Conservation (phyloP, 2,888 invertebrate genomes). For the Sclerodermus sp. region DNA sequence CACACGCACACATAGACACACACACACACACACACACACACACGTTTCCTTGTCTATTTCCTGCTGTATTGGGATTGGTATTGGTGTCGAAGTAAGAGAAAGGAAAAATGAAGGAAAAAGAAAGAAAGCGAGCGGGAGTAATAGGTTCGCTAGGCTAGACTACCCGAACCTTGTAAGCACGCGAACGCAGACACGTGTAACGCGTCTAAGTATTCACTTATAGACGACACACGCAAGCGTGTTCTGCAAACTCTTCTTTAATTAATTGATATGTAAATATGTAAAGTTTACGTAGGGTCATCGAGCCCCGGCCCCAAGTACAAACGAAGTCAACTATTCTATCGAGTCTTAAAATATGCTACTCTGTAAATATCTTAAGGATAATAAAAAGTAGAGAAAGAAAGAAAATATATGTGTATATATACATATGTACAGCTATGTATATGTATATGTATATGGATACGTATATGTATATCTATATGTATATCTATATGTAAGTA, state of each 20-base stretch:
- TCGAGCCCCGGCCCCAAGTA: conserved; percentile 56
- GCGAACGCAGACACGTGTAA: conserved; percentile 8
- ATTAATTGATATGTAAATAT: conserved; percentile 42
- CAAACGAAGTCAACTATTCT: conserved; percentile 56
- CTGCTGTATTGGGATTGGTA: too few relatives aligned
- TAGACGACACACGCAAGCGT: too few relatives aligned
- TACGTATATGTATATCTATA: neutral
- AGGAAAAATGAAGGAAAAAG: too few relatives aligned
- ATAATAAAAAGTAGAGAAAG: too few relatives aligned
- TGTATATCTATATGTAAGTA: conserved; percentile 17
- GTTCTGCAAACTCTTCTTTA: too few relatives aligned
- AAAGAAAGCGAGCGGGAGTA: too few relatives aligned
- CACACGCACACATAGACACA: neutral
- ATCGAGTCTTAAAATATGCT: conserved; percentile 51
- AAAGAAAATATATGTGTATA: conserved; percentile 12
- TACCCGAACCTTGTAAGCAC: conserved; percentile 7
- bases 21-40: neutral
- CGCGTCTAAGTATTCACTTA: too few relatives aligned
- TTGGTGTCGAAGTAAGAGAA: too few relatives aligned
- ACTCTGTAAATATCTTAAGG: conserved; percentile 36
- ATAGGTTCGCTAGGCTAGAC: too few relatives aligned
- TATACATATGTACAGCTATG: conserved; percentile 17
- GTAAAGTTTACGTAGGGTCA: conserved; percentile 51
- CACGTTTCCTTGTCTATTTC: neutral
- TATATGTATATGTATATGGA: conserved; percentile 15